Evolutionary conservation across 2,113 vertebrate species (phyloP).

Genomic region (Phalacrocorax brasilianus): DNA sequence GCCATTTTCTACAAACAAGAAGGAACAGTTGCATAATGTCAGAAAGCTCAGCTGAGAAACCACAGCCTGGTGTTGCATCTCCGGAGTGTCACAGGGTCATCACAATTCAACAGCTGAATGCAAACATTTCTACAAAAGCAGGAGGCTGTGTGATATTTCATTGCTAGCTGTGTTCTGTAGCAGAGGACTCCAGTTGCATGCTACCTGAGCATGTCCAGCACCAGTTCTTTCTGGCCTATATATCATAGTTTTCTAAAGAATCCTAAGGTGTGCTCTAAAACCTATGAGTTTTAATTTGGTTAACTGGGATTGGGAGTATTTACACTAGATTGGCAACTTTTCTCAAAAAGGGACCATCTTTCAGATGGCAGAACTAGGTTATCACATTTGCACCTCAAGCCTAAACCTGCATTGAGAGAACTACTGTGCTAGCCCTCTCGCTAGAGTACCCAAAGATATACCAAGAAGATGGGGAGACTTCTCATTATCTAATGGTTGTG

Average conservation of each 20-base stretch:
- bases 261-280: background rate
- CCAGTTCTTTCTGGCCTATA: background rate
- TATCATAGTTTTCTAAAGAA: background rate
- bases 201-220: background rate
- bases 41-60: background rate
- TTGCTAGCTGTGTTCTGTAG: background rate
- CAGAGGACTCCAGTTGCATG: background rate
- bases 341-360: background rate
- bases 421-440: background rate
- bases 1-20: background rate
- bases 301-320: background rate
- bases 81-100: background rate
- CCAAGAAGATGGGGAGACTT: background rate
- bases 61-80: background rate
- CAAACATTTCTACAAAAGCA: background rate
- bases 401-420: background rate
- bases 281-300: background rate
- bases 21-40: accelerated
- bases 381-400: background rate
- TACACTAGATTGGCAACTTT: background rate
- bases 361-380: background rate
- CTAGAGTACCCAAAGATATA: background rate
- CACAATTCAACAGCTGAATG: background rate
- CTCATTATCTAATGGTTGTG: background rate
- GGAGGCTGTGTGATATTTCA: background rate